A percentile compares a stretch with the other conserved stretches of the same genome.
Conservation (phyloP, 2,113 vertebrate genomes). For the Poeciliopsis prolifica region DNA sequence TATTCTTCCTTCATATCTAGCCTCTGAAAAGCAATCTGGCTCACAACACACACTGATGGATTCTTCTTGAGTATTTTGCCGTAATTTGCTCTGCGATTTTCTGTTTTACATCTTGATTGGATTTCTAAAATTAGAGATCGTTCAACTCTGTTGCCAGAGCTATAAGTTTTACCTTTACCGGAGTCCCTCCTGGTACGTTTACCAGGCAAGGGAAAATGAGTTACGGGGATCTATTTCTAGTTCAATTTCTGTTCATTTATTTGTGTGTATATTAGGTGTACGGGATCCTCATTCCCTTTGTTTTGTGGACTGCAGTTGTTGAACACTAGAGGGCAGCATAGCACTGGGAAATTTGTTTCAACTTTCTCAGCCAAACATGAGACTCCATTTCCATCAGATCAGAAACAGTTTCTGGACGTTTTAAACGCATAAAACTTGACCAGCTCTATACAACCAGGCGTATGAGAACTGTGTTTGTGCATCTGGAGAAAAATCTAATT, state of each 20-base stretch:
- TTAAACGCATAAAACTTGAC: background rate
- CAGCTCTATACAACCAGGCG: too few relatives aligned
- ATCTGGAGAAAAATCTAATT: too few relatives aligned
- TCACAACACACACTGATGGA: background rate
- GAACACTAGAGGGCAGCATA: slow-evolving; percentile 74
- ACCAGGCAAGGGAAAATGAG: background rate
- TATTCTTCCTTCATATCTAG: background rate
- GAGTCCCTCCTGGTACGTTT: too few relatives aligned
- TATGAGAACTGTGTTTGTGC: too few relatives aligned
- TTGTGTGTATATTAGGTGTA: too few relatives aligned
- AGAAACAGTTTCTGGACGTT: background rate
- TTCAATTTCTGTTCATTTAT: too few relatives aligned
- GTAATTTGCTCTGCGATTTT: background rate
- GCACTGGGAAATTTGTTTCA: slow-evolving; percentile 30
- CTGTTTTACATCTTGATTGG: background rate
- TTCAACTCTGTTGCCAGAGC: background rate
- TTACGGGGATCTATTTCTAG: background rate
- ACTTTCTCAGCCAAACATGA: background rate
- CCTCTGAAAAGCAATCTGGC: background rate
- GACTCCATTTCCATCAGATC: background rate
- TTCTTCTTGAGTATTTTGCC: background rate
- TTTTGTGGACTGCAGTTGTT: background rate
- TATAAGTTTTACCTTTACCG: too few relatives aligned
- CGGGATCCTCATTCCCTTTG: too few relatives aligned
- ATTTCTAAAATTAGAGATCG: background rate